Evolutionary conservation across 2,888 invertebrate genomes (phyloP), one percentile per base, ranked within the genome.

Genomic region (Drosophila hamatofila): DNA sequence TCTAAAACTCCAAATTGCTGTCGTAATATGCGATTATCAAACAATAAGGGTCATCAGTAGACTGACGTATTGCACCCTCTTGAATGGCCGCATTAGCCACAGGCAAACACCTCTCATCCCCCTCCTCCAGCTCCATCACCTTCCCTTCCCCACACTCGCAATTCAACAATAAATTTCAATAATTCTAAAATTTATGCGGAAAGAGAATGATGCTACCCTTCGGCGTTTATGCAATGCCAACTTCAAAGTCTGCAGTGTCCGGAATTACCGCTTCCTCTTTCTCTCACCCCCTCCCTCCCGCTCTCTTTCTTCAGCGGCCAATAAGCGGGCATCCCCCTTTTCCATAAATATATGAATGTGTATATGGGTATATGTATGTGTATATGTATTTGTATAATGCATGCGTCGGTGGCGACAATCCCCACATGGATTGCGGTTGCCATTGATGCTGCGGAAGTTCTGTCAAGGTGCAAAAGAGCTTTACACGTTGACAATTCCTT

Each of bases 161-260:
- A 54, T 61, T 67, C 48, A 69, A 81, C 80, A 78, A 88, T 84
- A 89, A 84, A 88, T 86, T 84, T 82, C 65, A 82, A 89, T 89
- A 88, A 88, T 79, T 81, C 88, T 55, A 14, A 80, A 87, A 89
- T 87, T 75, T 85, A 88, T 86, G 80, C 77, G 69, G 39, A 57
- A 49, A 58, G 71, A 72, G 59, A 66, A 67, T 66, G 44, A 52
- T 66, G 59, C 69, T 54, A 78, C 70, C 77, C 85, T 64, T 82
- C 59, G 62, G 48, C 35, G 48, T 48, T 25, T 25, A 44, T 18
- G 42, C 56, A 56, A 54, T 52, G 56, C 23, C 41, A 74, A 65
- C 86, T 85, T 88, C 83, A 83, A 84, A 83, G 85, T 72, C 62
- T 71, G 70, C 52, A 67, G 14, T 41, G 46, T 54, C 30, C 59